A percentile compares a stretch with the other conserved stretches of the same genome.
These are phyloP conservation scores for Eudasyphora cyanicolor DNA, from an alignment of 2,888 invertebrate genomes.

Conservation along the genomic window DNA sequence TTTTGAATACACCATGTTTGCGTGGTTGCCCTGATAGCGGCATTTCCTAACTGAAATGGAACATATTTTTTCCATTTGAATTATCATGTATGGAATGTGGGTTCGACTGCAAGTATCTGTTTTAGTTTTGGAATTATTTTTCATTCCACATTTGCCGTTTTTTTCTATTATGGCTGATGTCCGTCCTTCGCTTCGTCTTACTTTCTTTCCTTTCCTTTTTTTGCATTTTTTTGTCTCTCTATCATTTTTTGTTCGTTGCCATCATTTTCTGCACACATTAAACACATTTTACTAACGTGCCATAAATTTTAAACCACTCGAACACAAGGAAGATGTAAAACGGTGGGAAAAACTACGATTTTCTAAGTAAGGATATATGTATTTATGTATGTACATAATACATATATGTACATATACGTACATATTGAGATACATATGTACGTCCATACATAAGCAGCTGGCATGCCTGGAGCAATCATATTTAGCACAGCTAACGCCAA, in stretches of 20 bases:
- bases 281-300: constrained; percentile 62
- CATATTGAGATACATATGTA: too few species aligned
- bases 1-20: neutral
- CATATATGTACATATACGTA: too few species aligned
- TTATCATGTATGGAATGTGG: constrained; percentile 44
- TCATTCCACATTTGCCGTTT: constrained; percentile 9
- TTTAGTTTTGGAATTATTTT: constrained; percentile 21
- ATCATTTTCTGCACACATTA: constrained; percentile 57
- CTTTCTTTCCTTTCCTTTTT: neutral
- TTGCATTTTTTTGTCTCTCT: constrained; percentile 17
- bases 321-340: constrained; percentile 56
- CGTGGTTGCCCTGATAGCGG: too few species aligned
- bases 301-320: constrained; percentile 62
- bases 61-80: constrained; percentile 56
- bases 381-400: neutral
- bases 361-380: neutral
- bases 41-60: constrained; percentile 11
- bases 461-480: constrained; percentile 54
- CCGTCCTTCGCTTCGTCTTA: neutral
- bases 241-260: constrained; percentile 3
- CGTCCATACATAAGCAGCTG: constrained; percentile 49
- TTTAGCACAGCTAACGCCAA: constrained; percentile 20
- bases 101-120: constrained; percentile 14
- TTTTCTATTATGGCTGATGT: constrained; percentile 1
- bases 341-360: neutral